A percentile compares a stretch with the other conserved stretches of the same genome.
Evolutionary conservation across 2,797 vertebrate species (phyloP).

Genomic region (Hapalemur alaotrensis): DNA sequence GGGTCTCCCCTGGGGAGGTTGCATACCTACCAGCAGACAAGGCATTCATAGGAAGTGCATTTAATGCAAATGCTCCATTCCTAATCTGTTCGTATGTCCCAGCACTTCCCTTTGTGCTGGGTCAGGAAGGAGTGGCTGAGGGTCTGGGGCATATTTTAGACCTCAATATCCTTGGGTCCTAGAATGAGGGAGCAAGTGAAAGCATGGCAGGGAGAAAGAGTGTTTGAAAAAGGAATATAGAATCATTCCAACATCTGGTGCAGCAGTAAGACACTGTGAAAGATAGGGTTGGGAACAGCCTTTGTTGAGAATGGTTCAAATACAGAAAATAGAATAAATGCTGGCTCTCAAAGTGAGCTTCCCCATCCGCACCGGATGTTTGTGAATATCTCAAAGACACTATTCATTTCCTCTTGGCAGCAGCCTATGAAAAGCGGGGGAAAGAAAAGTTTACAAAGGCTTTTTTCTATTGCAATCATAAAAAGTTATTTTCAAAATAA

Average conservation of each 20-base stretch:
- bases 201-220: neutral
- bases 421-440: neutral
- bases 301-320: constrained; percentile 59
- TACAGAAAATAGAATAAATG: constrained; percentile 53
- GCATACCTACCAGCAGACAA: neutral
- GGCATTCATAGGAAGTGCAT: neutral
- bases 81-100: neutral
- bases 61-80: neutral
- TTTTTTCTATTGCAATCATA: constrained; percentile 45
- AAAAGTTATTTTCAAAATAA: constrained; percentile 63
- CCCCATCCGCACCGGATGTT: constrained; percentile 58
- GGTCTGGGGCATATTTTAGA: neutral
- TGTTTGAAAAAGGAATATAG: neutral
- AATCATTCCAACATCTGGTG: constrained; percentile 34
- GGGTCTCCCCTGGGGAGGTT: neutral
- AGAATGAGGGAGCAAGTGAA: neutral
- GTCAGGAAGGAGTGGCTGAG: neutral
- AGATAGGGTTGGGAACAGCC: constrained; percentile 13
- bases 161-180: neutral
- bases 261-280: neutral
- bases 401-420: constrained; percentile 75
- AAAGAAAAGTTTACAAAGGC: constrained; percentile 33
- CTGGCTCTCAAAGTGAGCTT: constrained; percentile 56
- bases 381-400: constrained; percentile 67
- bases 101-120: neutral